Base-by-base conservation (phyloP, 1,140 invertebrate species). In the Drosophila repletoides region DNA sequence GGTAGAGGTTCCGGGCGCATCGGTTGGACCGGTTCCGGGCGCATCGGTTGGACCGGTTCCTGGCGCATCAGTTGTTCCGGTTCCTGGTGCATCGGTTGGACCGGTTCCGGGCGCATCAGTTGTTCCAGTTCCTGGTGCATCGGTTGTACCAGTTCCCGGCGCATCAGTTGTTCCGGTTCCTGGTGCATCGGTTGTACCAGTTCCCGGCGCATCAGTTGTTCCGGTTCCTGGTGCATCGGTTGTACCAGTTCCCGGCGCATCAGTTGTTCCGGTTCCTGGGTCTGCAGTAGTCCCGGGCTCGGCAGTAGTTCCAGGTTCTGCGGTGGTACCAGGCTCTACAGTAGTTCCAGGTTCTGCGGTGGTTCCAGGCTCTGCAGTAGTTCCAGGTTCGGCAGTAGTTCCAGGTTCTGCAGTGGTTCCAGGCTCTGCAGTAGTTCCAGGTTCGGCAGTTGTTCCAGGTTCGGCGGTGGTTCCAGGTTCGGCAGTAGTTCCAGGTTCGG, bases 41-140 rank as follows among this genome's bases (percentile, higher is more conserved):
- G 9, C 4, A 0, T 2, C 31, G 2, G 31, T 46, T 0, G 56
- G 6, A n/a, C n/a, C n/a, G n/a, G n/a, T n/a, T 6, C 7, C 22
- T 1, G 49, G 33, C 0, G 3, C 19, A 7, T 24, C 9, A 0
- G 29, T 29, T n/a, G n/a, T n/a, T n/a, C n/a, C n/a, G 0, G 34
- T 3, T 2, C 14, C 14, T 12, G 55, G 29, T 3, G 28, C 31
- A 12, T 2, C 31, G 0, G 36, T 43, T 1, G 56, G 15, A 5
- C 3, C n/a, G 2, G 61, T 5, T 3, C 5, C 45, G 6, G 66
- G 43, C 0, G 21, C 45, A n/a, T 17, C 40, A 0, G 64, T 43
- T 0, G 5, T 4, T 0, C 7, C 10, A 0, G 19, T 7, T 0
- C 9, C 22, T 0, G 14, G 12, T 0, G 14, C 6, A 0, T 5